Evolutionary conservation across 2,113 vertebrate species (phyloP).

Genomic region (Nymphicus hollandicus): DNA sequence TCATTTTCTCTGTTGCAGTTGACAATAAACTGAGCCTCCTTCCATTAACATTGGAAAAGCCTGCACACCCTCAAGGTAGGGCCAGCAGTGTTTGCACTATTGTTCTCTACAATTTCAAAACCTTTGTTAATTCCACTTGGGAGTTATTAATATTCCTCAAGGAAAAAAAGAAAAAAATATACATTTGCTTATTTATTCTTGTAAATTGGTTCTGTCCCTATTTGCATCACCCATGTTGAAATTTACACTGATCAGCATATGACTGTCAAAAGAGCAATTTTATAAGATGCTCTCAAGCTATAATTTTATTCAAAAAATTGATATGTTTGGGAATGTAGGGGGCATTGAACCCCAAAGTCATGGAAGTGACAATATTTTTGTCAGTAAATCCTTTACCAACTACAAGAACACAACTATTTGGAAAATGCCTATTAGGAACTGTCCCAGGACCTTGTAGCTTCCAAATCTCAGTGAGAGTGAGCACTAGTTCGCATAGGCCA

Average conservation of each 20-base stretch:
- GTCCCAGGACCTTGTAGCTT: neutral
- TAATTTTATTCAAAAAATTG: neutral
- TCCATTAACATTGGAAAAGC: neutral
- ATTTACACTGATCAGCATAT: neutral
- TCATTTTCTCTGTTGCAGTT: neutral
- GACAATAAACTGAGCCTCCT: neutral
- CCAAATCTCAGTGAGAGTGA: neutral
- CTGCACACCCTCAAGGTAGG: neutral
- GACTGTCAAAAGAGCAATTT: neutral
- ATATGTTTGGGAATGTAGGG: accelerated
- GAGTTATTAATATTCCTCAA: neutral
- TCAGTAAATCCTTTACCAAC: neutral
- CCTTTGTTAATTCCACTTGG: neutral
- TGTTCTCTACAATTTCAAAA: neutral
- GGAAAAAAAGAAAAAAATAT: neutral
- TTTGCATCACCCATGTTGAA: neutral
- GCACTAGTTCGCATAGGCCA: neutral
- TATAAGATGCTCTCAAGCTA: neutral
- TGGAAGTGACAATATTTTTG: neutral
- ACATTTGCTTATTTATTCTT: neutral
- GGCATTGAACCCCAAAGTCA: neutral
- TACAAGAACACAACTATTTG: neutral
- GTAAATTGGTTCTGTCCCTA: neutral
- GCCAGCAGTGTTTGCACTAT: neutral
- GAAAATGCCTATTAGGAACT: neutral